A percentile compares a stretch with the other conserved stretches of the same genome.
Conservation (phyloP, 2,797 vertebrate species). For the Catamblyrhynchus diadema region DNA sequence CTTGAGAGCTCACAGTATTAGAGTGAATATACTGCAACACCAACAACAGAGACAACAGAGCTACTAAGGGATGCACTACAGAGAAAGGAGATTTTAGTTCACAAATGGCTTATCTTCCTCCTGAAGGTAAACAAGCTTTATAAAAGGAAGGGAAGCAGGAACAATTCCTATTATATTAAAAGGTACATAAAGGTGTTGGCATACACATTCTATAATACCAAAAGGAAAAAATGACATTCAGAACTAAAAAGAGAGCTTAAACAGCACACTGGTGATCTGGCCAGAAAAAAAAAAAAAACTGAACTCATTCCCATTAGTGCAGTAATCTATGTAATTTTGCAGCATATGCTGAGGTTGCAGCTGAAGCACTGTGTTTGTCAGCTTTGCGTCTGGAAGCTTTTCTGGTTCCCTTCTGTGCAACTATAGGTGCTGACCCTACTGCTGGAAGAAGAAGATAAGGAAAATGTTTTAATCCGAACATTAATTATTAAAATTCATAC, state of each 20-base stretch:
- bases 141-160: neutral
- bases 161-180: neutral
- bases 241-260: neutral
- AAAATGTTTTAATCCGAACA: slow-evolving; percentile 51
- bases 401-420: neutral
- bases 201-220: neutral
- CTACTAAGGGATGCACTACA: neutral
- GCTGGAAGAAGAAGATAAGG: slow-evolving; percentile 68
- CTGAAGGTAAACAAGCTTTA: neutral
- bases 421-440: slow-evolving; percentile 58
- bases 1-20: neutral
- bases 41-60: neutral
- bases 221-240: neutral
- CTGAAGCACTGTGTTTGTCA: neutral
- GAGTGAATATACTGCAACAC: neutral
- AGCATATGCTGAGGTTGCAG: neutral
- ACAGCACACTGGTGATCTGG: neutral
- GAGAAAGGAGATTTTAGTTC: neutral
- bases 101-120: neutral
- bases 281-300: neutral
- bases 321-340: neutral
- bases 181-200: neutral
- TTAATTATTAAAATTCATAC: slow-evolving; percentile 69
- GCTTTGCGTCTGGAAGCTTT: slow-evolving; percentile 17
- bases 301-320: neutral